These are phyloP conservation scores for Dendroctonus valens DNA, from an alignment of 1,140 invertebrate species.

Conservation along the genomic window DNA sequence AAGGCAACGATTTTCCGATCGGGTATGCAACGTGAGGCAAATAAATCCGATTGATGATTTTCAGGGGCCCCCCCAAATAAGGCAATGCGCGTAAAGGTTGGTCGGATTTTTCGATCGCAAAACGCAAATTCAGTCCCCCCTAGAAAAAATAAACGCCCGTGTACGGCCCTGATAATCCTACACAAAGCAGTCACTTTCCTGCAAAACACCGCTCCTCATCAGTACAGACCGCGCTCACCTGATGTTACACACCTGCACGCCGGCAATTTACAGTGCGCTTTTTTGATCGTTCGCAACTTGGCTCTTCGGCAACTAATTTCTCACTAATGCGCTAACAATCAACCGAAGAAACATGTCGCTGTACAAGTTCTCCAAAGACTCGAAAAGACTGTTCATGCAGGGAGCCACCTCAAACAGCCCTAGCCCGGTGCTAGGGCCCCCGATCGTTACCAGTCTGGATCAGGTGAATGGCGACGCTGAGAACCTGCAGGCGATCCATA, in stretches of 20 bases:
- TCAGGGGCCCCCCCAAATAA: conserved; percentile 17
- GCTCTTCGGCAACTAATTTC: background rate
- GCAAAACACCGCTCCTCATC: conserved; percentile 35
- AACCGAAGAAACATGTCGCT: conserved; percentile 54
- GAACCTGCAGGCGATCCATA: conserved; percentile 70
- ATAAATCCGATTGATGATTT: conserved; percentile 5
- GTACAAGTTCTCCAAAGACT: conserved; percentile 72
- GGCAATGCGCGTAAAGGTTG: background rate
- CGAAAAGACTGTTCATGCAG: conserved; percentile 72
- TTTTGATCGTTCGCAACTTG: background rate
- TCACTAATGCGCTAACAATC: background rate
- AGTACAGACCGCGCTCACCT: conserved; percentile 44
- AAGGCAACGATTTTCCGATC: too few species aligned
- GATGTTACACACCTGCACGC: conserved; percentile 44
- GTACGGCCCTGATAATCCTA: conserved; percentile 46
- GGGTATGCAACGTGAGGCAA: conserved; percentile 3
- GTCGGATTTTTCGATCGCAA: conserved; percentile 17
- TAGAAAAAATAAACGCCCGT: conserved; percentile 37
- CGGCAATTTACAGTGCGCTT: background rate
- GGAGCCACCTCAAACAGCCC: conserved; percentile 61
- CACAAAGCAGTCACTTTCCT: conserved; percentile 21
- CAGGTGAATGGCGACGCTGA: conserved; percentile 43
- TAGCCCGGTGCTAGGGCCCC: conserved; percentile 47
- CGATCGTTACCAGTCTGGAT: conserved; percentile 43
- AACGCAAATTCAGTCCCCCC: background rate